Evolutionary conservation across 92 coral and sea anemone species (phyloP).

Genomic region (Umimayanthus chanpuru): DNA sequence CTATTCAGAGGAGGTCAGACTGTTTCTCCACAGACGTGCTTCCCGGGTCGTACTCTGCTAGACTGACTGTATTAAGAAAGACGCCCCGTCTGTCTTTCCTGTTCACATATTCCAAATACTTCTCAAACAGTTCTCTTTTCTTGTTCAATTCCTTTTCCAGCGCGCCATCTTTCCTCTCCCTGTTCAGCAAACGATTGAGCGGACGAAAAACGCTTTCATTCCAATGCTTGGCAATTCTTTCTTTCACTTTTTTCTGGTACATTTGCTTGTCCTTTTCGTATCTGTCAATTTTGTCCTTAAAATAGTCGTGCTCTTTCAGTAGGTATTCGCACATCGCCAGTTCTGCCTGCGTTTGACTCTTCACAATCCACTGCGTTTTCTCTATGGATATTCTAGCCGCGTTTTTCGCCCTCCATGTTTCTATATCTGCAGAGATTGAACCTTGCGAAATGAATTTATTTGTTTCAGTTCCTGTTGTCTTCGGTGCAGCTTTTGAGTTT

Average conservation of each 20-base stretch:
- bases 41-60: conserved; percentile 12
- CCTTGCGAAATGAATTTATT: background rate
- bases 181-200: background rate
- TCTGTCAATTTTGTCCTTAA: background rate
- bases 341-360: background rate
- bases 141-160: background rate
- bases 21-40: background rate
- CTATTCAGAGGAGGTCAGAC: background rate
- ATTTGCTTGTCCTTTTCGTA: conserved; percentile 7
- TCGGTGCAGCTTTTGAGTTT: background rate
- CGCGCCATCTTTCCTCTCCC: conserved; percentile 7
- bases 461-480: background rate
- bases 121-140: conserved; percentile 22
- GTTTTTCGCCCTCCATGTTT: conserved; percentile 16
- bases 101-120: conserved; percentile 26
- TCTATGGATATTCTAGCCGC: background rate
- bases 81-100: conserved; percentile 21
- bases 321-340: background rate
- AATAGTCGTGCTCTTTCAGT: background rate
- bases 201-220: conserved; percentile 10
- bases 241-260: background rate
- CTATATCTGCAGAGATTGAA: conserved; percentile 19
- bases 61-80: conserved; percentile 17
- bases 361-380: background rate
- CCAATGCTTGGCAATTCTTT: conserved; percentile 35